Evolutionary conservation across 2,113 vertebrate species (phyloP).

Genomic region (Anser cygnoides): DNA sequence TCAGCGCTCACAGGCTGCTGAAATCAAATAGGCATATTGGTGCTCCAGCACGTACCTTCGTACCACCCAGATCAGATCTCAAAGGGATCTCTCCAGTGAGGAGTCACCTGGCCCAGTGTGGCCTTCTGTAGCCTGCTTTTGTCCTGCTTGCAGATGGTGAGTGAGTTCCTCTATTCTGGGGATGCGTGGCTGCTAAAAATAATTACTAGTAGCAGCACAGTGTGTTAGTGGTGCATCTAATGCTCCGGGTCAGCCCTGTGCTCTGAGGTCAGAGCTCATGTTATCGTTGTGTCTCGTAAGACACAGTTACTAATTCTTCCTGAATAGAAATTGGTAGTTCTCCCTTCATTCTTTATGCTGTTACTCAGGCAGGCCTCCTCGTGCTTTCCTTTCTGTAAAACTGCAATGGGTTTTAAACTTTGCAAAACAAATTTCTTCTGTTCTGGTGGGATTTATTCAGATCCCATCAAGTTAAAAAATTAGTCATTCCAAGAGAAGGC

Average conservation of each 20-base stretch:
- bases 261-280: background rate
- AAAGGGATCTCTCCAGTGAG: background rate
- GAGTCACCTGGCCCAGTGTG: background rate
- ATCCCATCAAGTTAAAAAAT: background rate
- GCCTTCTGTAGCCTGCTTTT: background rate
- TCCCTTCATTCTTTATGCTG: background rate
- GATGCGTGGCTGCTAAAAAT: background rate
- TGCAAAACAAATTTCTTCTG: background rate
- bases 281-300: background rate
- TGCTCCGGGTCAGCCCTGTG: background rate
- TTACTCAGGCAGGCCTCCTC: background rate
- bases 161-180: background rate
- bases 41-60: background rate
- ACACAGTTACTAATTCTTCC: background rate
- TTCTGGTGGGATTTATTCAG: background rate
- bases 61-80: rapidly evolving
- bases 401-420: background rate
- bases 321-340: background rate
- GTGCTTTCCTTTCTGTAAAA: background rate
- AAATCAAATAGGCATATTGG: background rate
- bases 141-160: rapidly evolving
- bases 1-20: background rate
- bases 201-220: background rate
- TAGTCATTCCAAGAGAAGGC: background rate
- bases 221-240: background rate